These are phyloP conservation scores for Hydrotaea cyrtoneurina DNA, from an alignment of 2,888 invertebrate genomes.

Conservation along the genomic window DNA sequence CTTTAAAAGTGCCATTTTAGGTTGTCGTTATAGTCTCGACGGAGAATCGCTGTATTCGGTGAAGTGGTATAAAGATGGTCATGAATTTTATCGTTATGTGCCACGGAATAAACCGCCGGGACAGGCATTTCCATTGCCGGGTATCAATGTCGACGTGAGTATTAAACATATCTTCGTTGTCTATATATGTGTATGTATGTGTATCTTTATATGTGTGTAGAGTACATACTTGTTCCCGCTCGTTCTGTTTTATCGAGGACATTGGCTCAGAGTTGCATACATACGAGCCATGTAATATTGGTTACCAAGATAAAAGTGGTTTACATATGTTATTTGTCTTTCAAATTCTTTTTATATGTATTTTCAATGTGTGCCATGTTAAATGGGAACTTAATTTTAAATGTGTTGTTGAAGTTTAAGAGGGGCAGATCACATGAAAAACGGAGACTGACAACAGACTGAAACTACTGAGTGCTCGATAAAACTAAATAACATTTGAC, in stretches of 20 bases:
- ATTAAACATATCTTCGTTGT: background rate
- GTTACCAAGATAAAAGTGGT: background rate
- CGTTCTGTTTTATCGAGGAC: background rate
- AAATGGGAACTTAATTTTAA: background rate
- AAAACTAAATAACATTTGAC: too few relatives aligned
- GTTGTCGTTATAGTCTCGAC: constrained; percentile 92
- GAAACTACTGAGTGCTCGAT: too few relatives aligned
- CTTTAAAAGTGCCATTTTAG: constrained; percentile 88
- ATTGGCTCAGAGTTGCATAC: too few relatives aligned
- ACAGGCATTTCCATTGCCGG: constrained; percentile 89
- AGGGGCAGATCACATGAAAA: too few relatives aligned
- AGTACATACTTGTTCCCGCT: background rate
- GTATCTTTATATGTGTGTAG: background rate
- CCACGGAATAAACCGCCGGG: constrained; percentile 91
- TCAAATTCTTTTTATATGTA: background rate
- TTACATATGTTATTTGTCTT: background rate
- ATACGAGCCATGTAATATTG: too few relatives aligned
- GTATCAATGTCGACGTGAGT: constrained; percentile 93
- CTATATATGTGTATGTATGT: too few relatives aligned
- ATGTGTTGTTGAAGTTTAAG: too few relatives aligned
- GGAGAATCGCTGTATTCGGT: constrained; percentile 92
- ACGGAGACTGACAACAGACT: too few relatives aligned
- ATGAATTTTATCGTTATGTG: constrained; percentile 93
- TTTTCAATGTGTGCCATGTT: background rate
- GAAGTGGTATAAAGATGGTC: constrained; percentile 95